These are phyloP conservation scores for Trisateles emortualis DNA, from an alignment of 2,888 invertebrate species.

Conservation along the genomic window DNA sequence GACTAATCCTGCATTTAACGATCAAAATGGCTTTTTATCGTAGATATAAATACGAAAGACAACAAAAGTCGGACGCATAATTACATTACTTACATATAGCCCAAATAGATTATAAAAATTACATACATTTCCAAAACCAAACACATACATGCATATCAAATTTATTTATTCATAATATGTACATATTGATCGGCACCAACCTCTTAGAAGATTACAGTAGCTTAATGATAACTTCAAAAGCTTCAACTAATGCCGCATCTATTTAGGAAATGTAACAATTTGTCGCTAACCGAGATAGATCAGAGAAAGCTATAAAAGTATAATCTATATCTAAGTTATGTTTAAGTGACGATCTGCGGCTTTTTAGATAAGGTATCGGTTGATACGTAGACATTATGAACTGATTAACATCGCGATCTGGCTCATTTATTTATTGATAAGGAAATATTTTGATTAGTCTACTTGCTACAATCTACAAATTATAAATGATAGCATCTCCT, in stretches of 20 bases:
- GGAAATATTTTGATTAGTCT: constrained; percentile 79
- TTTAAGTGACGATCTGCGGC: constrained; percentile 52
- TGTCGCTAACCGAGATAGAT: constrained; percentile 25
- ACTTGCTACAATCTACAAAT: constrained; percentile 76
- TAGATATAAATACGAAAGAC: no score
- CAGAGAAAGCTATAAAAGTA: constrained; percentile 38
- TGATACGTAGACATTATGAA: constrained; percentile 67
- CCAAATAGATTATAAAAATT: neutral
- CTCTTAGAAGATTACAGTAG: constrained; percentile 2
- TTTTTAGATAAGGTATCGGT: constrained; percentile 67
- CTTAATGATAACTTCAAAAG: constrained; percentile 10
- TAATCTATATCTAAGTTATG: constrained; percentile 46
- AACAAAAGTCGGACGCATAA: neutral
- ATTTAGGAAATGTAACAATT: constrained; percentile 13
- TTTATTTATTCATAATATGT: neutral
- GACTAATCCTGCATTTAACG: no score
- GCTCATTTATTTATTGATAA: constrained; percentile 59
- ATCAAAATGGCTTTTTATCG: no score
- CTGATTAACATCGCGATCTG: constrained; percentile 70
- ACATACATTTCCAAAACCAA: no score
- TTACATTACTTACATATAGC: neutral
- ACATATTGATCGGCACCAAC: neutral
- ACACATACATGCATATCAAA: neutral
- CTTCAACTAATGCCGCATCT: constrained; percentile 5
- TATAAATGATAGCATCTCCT: constrained; percentile 67